These are phyloP conservation scores for Choloepus hoffmanni DNA, from an alignment of 2,113 vertebrate genomes.

Conservation along the genomic window DNA sequence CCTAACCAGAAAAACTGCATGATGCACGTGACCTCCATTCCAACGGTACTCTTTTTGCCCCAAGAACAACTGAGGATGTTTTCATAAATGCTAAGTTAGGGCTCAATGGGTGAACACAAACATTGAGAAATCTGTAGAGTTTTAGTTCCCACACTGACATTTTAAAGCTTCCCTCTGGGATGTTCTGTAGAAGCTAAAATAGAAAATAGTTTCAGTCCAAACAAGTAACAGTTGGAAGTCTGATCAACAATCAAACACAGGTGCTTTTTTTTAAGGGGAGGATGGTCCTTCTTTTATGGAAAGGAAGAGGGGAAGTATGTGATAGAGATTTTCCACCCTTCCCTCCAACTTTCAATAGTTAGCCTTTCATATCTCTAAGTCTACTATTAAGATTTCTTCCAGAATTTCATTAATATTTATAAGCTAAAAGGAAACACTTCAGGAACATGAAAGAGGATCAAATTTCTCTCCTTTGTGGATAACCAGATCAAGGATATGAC, in stretches of 20 bases:
- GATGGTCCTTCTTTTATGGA: neutral
- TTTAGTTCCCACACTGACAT: conserved; percentile 67
- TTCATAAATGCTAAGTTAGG: conserved; percentile 53
- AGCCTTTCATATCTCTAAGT: neutral
- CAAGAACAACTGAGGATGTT: conserved; percentile 28
- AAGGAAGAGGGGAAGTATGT: neutral
- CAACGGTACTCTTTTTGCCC: neutral
- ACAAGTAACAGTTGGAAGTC: conserved; percentile 54
- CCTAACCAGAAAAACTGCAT: conserved; percentile 11
- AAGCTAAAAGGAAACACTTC: neutral
- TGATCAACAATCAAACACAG: neutral
- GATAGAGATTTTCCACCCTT: neutral
- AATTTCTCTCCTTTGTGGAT: conserved; percentile 31
- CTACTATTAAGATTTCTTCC: neutral
- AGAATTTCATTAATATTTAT: neutral
- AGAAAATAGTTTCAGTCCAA: conserved; percentile 58
- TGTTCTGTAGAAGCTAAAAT: conserved; percentile 60
- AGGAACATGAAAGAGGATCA: conserved; percentile 18
- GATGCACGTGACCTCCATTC: neutral
- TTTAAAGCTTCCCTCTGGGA: conserved; percentile 59
- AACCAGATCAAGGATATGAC: neutral
- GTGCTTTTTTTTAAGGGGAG: neutral
- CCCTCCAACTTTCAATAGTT: neutral
- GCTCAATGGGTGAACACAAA: conserved; percentile 43
- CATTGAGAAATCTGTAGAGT: conserved; percentile 45